phyloP scores from a whole-genome alignment of 1,140 invertebrate species.

The Anthonomus grandis region DNA sequence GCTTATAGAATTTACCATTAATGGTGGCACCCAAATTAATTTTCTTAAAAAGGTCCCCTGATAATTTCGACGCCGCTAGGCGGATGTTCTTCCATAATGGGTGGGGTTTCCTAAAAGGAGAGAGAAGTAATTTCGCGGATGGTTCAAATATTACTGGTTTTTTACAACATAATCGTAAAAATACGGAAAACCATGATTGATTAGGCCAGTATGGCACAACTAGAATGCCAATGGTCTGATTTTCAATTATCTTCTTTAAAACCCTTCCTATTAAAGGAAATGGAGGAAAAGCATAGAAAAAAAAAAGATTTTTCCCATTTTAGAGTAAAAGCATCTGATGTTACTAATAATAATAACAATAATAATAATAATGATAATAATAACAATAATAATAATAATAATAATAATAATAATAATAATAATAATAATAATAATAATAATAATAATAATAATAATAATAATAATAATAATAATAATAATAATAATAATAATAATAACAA shows the following conservation, averaged over 20 bases:
- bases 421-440: no score
- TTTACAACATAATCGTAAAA: neutral
- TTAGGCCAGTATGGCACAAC: neutral
- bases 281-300: neutral
- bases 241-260: slow-evolving; percentile 1
- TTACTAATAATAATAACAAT: no score
- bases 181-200: neutral
- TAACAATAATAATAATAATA: no score
- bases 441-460: no score
- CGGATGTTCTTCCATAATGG: neutral
- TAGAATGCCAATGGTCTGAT: slow-evolving; percentile 3
- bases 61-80: neutral
- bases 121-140: neutral
- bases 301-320: neutral
- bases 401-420: no score
- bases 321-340: neutral
- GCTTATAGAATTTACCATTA: slow-evolving; percentile 6
- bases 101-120: neutral
- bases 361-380: no score
- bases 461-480: no score
- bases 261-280: neutral
- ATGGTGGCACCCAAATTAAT: neutral
- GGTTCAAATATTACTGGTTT: neutral
- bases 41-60: neutral
- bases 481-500: no score